A percentile compares a stretch with the other conserved stretches of the same genome.
Conservation (phyloP, 2,888 invertebrate species). For the Gymnosoma rotundatum region DNA sequence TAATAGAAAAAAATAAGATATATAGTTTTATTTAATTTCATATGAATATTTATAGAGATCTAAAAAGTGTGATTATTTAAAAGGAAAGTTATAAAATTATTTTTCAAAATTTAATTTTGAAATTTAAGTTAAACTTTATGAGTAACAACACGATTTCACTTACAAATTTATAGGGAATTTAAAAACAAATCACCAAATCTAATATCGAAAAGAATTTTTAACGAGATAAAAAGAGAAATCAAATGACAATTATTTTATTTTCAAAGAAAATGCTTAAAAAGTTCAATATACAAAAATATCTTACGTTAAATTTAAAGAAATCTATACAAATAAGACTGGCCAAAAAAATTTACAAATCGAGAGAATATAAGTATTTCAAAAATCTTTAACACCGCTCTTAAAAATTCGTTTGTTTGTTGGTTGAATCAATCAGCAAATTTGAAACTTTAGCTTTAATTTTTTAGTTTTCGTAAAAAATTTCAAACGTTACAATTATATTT, state of each 20-base stretch:
- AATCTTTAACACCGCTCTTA: constrained; percentile 61
- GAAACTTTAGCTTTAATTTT: constrained; percentile 61
- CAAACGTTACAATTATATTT: constrained; percentile 51
- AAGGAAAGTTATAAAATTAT: constrained; percentile 1
- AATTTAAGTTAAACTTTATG: constrained; percentile 61
- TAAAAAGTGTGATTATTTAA: constrained; percentile 65
- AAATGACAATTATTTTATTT: constrained; percentile 54
- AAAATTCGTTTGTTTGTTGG: constrained; percentile 28
- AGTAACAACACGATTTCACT: constrained; percentile 63
- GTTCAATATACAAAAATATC: constrained; percentile 60
- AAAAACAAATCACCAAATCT: constrained; percentile 65
- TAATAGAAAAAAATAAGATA: constrained; percentile 40
- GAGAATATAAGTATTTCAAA: constrained; percentile 63
- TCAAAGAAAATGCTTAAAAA: constrained; percentile 41
- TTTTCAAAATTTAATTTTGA: constrained; percentile 69
- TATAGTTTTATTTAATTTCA: constrained; percentile 42
- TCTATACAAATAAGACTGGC: constrained; percentile 59
- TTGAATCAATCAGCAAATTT: constrained; percentile 54
- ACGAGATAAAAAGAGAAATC: constrained; percentile 60
- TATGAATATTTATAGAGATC: background rate
- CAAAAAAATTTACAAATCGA: constrained; percentile 65
- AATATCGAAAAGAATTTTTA: constrained; percentile 46
- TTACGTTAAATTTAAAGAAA: constrained; percentile 66
- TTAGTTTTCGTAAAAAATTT: background rate
- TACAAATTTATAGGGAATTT: constrained; percentile 65